These are phyloP conservation scores for Agrotis exclamationis DNA, from an alignment of 2,888 invertebrate species.

Conservation along the genomic window DNA sequence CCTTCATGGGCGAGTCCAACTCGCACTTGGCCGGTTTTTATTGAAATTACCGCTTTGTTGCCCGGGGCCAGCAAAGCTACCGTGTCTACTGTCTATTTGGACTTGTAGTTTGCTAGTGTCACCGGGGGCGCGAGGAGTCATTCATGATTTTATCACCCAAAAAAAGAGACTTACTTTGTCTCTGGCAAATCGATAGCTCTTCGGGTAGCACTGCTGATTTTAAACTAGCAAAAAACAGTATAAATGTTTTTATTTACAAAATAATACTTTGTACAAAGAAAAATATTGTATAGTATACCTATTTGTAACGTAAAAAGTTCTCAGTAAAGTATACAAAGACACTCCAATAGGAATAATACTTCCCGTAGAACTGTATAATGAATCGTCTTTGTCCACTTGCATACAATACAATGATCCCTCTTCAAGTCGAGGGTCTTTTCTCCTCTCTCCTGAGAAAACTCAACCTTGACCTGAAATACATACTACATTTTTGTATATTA, in stretches of 20 bases:
- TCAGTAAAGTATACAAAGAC: not conserved
- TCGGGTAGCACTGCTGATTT: not conserved
- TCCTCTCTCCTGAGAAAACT: conserved; percentile 22
- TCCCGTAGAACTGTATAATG: conserved; percentile 38
- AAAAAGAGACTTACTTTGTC: not conserved
- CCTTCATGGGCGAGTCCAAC: no score
- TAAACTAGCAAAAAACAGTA: not conserved
- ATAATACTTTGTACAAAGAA: not conserved
- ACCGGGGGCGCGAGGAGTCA: no score
- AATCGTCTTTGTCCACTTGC: conserved; percentile 47
- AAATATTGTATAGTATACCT: not conserved
- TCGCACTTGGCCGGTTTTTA: no score
- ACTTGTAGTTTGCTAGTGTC: no score
- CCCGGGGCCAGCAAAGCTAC: no score
- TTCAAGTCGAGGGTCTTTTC: conserved; percentile 41
- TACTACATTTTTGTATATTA: conserved; percentile 2
- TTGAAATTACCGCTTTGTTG: no score
- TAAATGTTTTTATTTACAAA: not conserved
- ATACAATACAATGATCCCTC: conserved; percentile 49
- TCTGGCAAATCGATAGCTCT: not conserved
- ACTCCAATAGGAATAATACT: conserved; percentile 32
- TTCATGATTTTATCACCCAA: no score
- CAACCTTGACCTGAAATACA: conserved; percentile 40
- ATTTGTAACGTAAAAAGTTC: not conserved
- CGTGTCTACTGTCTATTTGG: no score